These are phyloP conservation scores for Eucera pruinosa DNA, from an alignment of 2,888 invertebrate species.

Conservation along the genomic window DNA sequence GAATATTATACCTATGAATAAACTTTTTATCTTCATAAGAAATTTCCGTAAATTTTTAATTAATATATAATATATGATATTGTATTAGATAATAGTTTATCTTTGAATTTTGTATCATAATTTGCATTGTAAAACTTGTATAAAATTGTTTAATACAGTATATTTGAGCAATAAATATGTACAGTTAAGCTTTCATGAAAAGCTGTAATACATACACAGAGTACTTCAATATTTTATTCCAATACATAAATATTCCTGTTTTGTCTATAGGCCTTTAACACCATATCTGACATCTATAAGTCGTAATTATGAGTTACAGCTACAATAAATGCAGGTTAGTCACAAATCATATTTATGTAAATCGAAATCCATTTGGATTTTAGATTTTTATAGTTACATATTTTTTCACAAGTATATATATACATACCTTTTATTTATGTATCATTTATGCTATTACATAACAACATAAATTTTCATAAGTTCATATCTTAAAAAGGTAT, in stretches of 20 bases:
- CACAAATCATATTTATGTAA: constrained; percentile 32
- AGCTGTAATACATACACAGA: constrained; percentile 5
- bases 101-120: background rate
- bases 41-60: background rate
- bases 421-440: background rate
- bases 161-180: background rate
- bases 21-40: background rate
- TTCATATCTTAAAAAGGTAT: background rate
- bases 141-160: background rate
- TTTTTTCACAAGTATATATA: background rate
- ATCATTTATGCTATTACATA: background rate
- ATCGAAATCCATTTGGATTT: background rate
- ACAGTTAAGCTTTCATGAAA: background rate
- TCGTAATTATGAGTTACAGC: constrained; percentile 78
- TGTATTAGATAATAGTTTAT: background rate
- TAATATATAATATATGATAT: background rate
- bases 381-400: constrained; percentile 7
- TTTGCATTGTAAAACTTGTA: background rate
- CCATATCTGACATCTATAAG: constrained; percentile 65
- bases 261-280: constrained; percentile 68
- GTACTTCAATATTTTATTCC: constrained; percentile 27
- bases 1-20: background rate
- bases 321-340: constrained; percentile 81
- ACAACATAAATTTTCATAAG: background rate
- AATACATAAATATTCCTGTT: constrained; percentile 62